Evolutionary conservation across 2,797 vertebrate species (phyloP).

Genomic region (Sebastes melanostomus): DNA sequence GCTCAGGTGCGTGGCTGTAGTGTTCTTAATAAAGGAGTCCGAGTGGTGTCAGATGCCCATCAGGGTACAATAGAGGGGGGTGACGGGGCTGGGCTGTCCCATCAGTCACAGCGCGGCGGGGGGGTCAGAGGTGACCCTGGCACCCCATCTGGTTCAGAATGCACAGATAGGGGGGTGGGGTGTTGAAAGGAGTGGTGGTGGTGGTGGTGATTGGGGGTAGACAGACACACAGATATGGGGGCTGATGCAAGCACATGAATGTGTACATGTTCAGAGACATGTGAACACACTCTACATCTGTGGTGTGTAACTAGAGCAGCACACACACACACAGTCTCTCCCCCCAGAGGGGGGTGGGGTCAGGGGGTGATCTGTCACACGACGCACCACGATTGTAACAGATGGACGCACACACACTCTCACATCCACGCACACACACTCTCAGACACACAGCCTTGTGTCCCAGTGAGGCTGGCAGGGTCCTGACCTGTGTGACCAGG

Average conservation of each 20-base stretch:
- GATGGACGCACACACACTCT: constrained; percentile 58
- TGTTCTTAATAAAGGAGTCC: constrained; percentile 63
- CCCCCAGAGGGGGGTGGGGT: constrained; percentile 50
- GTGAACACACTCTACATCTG: constrained; percentile 46
- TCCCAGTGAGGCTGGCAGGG: constrained; percentile 75
- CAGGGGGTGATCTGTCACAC: constrained; percentile 72
- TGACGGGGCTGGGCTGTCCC: constrained; percentile 61
- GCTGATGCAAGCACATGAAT: background rate
- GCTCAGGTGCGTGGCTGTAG: constrained; percentile 65
- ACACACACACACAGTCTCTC: background rate
- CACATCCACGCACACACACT: constrained; percentile 7
- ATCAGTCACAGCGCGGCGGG: constrained; percentile 68
- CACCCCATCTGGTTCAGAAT: constrained; percentile 81
- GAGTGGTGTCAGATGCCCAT: constrained; percentile 74
- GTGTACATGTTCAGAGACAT: constrained; percentile 25
- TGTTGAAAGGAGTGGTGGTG: background rate
- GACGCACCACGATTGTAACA: constrained; percentile 64
- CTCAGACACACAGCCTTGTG: constrained; percentile 31
- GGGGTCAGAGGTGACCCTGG: constrained; percentile 81
- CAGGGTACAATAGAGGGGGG: constrained; percentile 70
- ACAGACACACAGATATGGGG: constrained; percentile 20
- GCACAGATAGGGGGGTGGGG: constrained; percentile 21
- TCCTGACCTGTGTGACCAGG: constrained; percentile 76
- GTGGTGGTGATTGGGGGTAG: background rate
- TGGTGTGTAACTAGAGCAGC: constrained; percentile 35